Evolutionary conservation across 1,140 invertebrate species (phyloP).

Genomic region (Musca domestica): DNA sequence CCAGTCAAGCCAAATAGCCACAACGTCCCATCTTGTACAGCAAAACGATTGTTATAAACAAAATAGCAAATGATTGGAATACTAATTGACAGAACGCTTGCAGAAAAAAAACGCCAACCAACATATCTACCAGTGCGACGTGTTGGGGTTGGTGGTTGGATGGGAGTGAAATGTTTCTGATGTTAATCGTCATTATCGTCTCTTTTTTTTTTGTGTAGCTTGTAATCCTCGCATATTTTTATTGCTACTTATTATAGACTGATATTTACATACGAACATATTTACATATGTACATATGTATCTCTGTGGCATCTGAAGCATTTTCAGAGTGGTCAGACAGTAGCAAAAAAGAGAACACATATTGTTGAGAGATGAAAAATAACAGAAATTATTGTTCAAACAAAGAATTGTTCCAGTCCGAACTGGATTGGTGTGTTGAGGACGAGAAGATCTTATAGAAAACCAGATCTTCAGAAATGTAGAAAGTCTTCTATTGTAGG

Average conservation of each 20-base stretch:
- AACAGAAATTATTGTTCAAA: conserved; percentile 7
- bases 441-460: too few species aligned
- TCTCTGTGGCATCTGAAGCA: not conserved
- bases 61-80: conserved; percentile 14
- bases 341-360: conserved; percentile 4
- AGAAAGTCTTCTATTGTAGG: too few species aligned
- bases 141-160: too few species aligned
- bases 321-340: not conserved
- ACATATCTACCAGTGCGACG: too few species aligned
- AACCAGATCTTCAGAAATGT: too few species aligned
- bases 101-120: too few species aligned
- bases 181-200: conserved; percentile 10
- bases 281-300: not conserved
- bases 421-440: not conserved
- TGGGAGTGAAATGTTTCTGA: conserved; percentile 16
- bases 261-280: not conserved
- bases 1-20: not conserved
- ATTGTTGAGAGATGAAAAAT: not conserved
- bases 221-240: too few species aligned
- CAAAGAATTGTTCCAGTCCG: not conserved
- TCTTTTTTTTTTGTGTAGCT: not conserved
- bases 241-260: not conserved
- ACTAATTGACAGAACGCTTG: conserved; percentile 8
- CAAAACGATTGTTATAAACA: conserved; percentile 21
- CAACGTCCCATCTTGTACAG: not conserved